Base-by-base conservation (phyloP, 2,888 invertebrate species). In the Macrophya annulata region DNA sequence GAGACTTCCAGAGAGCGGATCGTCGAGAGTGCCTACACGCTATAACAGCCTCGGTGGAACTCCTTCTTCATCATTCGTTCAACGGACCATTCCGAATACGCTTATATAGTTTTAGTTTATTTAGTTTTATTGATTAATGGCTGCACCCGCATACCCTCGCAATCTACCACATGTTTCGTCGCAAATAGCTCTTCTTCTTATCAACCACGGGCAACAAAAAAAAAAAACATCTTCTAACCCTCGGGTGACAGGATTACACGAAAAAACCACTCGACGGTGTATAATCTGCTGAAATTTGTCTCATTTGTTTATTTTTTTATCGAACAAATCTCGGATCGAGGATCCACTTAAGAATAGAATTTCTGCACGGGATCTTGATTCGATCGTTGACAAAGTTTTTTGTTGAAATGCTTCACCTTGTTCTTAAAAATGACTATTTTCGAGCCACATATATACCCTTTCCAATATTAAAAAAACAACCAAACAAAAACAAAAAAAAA, bases 61-160 rank as follows among this genome's bases (percentile, higher is more conserved):
- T 74, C 43, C 17, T 25, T n/a, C 25, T n/a, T 71, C 71, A n/a
- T 40, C 71, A n/a, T n/a, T 62, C 71, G 55, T 55, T 55, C n/a
- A 55, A 55, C 55, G 55, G 55, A 45, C 74, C 74, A 40, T 79
- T 79, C 59, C 76, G 79, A 81, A 62, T 81, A 43, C n/a, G n/a
- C 81, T 81, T 81, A 31, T 31, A 31, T 31, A 40, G 62, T 81
- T 81, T 43, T 81, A 17, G 62, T 40, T 81, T 31, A 81, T 59
- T 81, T 45, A 40, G 40, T 81, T 31, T 1, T 81, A 81, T 62
- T 21, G 45, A 43, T 48, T 43, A n/a, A 62, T 81, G 81, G 48
- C 62, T 81, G 81, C 40, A 81, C 81, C 59, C 81, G 62, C 17
- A 40, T 21, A 81, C 55, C 55, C 31, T 40, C 74, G 21, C 45